Evolutionary conservation across 2,113 vertebrate genomes (phyloP).

Genomic region (Pao palembangensis): DNA sequence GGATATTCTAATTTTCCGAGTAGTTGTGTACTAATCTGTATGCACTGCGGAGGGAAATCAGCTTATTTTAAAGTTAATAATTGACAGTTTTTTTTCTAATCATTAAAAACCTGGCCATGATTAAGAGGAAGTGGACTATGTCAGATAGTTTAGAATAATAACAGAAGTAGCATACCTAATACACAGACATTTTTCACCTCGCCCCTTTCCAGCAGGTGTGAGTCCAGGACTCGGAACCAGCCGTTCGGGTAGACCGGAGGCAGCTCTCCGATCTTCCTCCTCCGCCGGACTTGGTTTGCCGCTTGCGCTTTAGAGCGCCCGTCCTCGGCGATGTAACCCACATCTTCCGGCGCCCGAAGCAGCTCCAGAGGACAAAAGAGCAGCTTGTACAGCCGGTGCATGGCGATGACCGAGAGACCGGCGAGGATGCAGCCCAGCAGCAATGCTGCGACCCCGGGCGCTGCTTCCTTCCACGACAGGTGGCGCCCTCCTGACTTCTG

Average conservation of each 20-base stretch:
- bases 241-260: slow-evolving; percentile 83
- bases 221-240: slow-evolving; percentile 80
- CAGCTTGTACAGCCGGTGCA: slow-evolving; percentile 62
- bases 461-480: slow-evolving; percentile 41
- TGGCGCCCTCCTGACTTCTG: slow-evolving; percentile 18
- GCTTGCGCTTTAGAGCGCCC: slow-evolving; percentile 69
- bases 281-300: slow-evolving; percentile 72
- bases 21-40: too few species aligned
- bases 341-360: slow-evolving; percentile 66
- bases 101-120: too few species aligned
- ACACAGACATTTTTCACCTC: slow-evolving; percentile 67
- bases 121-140: too few species aligned
- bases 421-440: slow-evolving; percentile 21
- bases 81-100: too few species aligned
- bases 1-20: too few species aligned
- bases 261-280: slow-evolving; percentile 72
- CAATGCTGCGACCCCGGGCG: slow-evolving; percentile 15
- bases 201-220: slow-evolving; percentile 68
- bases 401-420: slow-evolving; percentile 35
- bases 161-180: slow-evolving; percentile 65
- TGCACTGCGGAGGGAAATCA: too few species aligned
- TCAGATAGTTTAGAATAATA: background rate
- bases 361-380: slow-evolving; percentile 71
- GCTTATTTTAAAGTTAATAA: too few species aligned
- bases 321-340: slow-evolving; percentile 73